Conservation (phyloP, 2,113 vertebrate species). For the cat (Felis catus) region DNA sequence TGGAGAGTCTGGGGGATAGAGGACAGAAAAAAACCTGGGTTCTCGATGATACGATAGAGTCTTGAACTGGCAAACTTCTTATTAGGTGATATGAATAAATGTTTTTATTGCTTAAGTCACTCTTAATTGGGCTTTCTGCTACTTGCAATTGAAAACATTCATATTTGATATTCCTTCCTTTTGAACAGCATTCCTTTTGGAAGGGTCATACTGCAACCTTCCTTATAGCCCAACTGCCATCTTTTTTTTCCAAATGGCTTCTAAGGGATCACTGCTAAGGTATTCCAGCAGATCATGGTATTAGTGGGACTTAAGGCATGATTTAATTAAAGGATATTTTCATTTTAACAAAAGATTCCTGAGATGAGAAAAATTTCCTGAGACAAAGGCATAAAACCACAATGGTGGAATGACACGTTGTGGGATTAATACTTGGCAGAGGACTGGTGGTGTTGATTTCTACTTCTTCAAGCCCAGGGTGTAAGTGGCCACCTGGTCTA, state of each 20-base stretch:
- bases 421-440: background rate
- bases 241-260: background rate
- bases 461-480: background rate
- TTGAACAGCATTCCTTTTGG: background rate
- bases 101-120: background rate
- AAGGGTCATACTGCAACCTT: background rate
- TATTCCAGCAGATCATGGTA: background rate
- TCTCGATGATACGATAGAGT: background rate
- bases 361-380: background rate
- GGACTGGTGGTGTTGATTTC: background rate
- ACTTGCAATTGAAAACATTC: background rate
- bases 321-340: background rate
- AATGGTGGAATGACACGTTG: background rate
- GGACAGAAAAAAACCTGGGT: background rate
- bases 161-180: background rate
- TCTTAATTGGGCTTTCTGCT: conserved; percentile 4
- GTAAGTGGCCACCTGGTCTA: background rate
- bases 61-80: background rate
- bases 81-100: background rate
- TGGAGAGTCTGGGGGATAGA: background rate
- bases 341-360: background rate
- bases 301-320: background rate
- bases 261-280: background rate
- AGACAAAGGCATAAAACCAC: background rate
- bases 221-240: background rate